Evolutionary conservation across 1,140 invertebrate species (phyloP).

Genomic region (Drosophila miranda): DNA sequence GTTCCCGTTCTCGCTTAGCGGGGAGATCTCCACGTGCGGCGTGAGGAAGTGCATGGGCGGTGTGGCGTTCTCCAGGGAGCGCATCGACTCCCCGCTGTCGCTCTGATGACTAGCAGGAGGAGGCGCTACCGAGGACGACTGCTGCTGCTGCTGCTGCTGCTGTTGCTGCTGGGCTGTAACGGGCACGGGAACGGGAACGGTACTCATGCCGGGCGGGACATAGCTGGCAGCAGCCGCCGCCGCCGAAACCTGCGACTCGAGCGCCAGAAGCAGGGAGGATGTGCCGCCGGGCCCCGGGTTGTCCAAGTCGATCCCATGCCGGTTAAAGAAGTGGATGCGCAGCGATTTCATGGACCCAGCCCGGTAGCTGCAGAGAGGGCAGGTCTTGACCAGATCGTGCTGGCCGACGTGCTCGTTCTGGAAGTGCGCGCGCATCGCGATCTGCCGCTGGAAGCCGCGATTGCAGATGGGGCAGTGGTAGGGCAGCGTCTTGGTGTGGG

Average conservation of each 20-base stretch:
- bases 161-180: conserved; percentile 53
- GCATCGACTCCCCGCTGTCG: conserved; percentile 90
- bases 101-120: conserved; percentile 82
- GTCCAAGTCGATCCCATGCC: conserved; percentile 94
- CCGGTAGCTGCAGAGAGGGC: conserved; percentile 93
- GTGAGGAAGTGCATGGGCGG: conserved; percentile 95
- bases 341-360: conserved; percentile 94
- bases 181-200: conserved; percentile 65
- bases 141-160: conserved; percentile 70
- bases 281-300: conserved; percentile 91
- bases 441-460: conserved; percentile 93
- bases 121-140: conserved; percentile 64
- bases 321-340: conserved; percentile 93
- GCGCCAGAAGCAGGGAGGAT: conserved; percentile 85
- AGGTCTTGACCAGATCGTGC: conserved; percentile 94
- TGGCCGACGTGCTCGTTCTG: conserved; percentile 96
- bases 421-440: conserved; percentile 95
- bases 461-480: conserved; percentile 96
- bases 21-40: conserved; percentile 93
- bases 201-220: conserved; percentile 54
- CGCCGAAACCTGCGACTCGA: conserved; percentile 84
- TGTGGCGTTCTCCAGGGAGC: conserved; percentile 91
- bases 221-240: conserved; percentile 79
- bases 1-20: conserved; percentile 87
- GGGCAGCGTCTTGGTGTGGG: conserved; percentile 94